Evolutionary conservation across 2,888 invertebrate species (phyloP).

Genomic region (Drosophila phalerata): DNA sequence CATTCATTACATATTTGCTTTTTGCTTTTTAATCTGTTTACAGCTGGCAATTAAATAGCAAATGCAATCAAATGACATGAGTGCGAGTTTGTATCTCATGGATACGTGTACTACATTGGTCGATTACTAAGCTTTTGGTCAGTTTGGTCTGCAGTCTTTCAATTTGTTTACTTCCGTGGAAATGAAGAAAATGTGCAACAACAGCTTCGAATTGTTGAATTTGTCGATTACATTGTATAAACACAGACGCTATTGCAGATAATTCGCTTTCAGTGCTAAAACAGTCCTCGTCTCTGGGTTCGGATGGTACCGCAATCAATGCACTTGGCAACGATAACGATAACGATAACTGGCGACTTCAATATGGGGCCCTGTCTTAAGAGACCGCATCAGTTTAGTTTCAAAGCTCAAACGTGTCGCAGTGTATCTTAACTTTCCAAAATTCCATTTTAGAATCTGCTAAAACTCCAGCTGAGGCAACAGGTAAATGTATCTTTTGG

Average conservation of each 20-base stretch:
- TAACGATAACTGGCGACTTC: not conserved
- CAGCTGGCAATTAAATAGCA: constrained; percentile 70
- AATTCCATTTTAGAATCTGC: not conserved
- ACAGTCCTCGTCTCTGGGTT: constrained; percentile 57
- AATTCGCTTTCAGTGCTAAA: constrained; percentile 46
- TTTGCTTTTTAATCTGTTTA: constrained; percentile 40
- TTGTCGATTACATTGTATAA: constrained; percentile 75
- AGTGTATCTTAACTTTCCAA: constrained; percentile 4
- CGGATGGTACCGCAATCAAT: constrained; percentile 39
- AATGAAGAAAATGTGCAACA: constrained; percentile 57
- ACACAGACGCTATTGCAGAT: constrained; percentile 67
- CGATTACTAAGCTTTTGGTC: constrained; percentile 13
- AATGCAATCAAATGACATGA: constrained; percentile 16
- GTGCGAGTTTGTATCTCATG: constrained; percentile 11
- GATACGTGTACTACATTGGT: constrained; percentile 21
- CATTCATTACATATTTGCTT: constrained; percentile 64
- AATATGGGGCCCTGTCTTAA: not conserved
- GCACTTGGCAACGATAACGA: constrained; percentile 10
- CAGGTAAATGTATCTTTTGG: constrained; percentile 8
- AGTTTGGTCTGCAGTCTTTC: constrained; percentile 17
- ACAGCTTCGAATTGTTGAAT: constrained; percentile 65
- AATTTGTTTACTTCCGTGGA: constrained; percentile 62
- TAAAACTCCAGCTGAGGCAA: not conserved
- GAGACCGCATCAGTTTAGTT: constrained; percentile 39
- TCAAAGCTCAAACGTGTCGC: constrained; percentile 38